Evolutionary conservation across 1,140 invertebrate genomes (phyloP), one percentile per base, ranked within the genome.

Genomic region (Caenorhabditis latens): DNA sequence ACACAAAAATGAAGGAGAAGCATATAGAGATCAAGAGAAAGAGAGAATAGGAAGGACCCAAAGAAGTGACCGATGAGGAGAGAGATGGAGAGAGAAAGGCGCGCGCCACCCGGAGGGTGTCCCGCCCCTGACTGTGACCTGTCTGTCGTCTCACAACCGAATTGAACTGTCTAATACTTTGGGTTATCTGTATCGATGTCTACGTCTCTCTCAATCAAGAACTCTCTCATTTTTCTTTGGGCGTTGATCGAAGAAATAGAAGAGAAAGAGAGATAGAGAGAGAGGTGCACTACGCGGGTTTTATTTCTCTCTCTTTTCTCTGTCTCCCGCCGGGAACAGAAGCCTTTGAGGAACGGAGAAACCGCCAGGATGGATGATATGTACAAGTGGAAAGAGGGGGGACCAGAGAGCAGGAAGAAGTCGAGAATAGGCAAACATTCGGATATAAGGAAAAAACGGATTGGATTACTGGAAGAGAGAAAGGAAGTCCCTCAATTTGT

Each of bases 261-360:
- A 16, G 61, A 65, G 21, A 61, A 16, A 53, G 50, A 53, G 50
- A 65, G 61, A 65, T 11, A n/a, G 42, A 71, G 65, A 71, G 14
- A 43, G 65, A 71, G 42, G 40, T 71, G 65, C 65, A 43, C 42
- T 71, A 71, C 42, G 24, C 40, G 63, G 24, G 40, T 65, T 32
- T 46, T 42, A 71, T 48, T 71, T 43, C 42, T 21, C n/a, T 65
- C 61, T 65, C 65, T 71, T 71, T 16, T 71, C 43, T 79, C 43
- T 11, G 11, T 19, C 46, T 79, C 71, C 71, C 71, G 46, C 7
- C 71, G 71, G 71, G 71, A 79, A 79, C 71, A 79, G 71, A 79
- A 79, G 71, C 71, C 43, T 79, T 79, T 79, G 71, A 48, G 71
- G 71, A 79, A 79, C 71, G 71, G 71, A 79, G 71, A 79, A 79